Base-by-base conservation (phyloP, 2,797 vertebrate genomes). In the Acipenser oxyrinchus region DNA sequence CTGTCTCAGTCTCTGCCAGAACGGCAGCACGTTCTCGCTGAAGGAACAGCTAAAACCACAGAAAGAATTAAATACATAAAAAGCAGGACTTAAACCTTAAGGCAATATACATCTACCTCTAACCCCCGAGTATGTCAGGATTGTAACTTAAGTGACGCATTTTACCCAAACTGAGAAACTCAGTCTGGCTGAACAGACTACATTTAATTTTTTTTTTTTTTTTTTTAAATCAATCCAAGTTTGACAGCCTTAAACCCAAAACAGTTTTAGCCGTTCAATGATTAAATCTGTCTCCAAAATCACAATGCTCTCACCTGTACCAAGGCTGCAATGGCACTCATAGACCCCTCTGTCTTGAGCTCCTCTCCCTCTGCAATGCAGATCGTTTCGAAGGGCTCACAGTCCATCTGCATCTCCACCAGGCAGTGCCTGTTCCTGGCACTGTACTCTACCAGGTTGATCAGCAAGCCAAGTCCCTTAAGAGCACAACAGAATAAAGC, bases 381-480 rank as follows among this genome's bases (percentile, higher is more conserved):
- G 60, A 89, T 87, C 48, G 91, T 88, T 73, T 96, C 91, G 70
- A 93, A 96, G 69, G 94, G 93, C 49, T 81, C 81, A 73, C 89
- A 85, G 0, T 93, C 82, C 2, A 93, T 93, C 74, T 95, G 88
- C 94, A 98, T 96, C 72, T 95, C 97, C 69, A 98, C 93, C 51
- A 99, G 90, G 79, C 87, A 91, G 84, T 98, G 95, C 68, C 94
- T 86, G 79, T 99, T 99, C 74, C 93, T 91, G 80, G 96, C 93
- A 82, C 96, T 99, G 77, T 98, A 98, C 62, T 99, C 96, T 62
- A 99, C 96, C 1, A 99, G 90, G 84, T 99, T 99, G 78, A 99
- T 98, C 75, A 99, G 83, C n/a, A 99, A 84, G 77, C 96, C 95
- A 75, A 98, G 86, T 71, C 96, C 96, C 96, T 98, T 37, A 37